A percentile compares a stretch with the other conserved stretches of the same genome.
Evolutionary conservation across 2,888 invertebrate species (phyloP).

Genomic region (Penaeus monodon): DNA sequence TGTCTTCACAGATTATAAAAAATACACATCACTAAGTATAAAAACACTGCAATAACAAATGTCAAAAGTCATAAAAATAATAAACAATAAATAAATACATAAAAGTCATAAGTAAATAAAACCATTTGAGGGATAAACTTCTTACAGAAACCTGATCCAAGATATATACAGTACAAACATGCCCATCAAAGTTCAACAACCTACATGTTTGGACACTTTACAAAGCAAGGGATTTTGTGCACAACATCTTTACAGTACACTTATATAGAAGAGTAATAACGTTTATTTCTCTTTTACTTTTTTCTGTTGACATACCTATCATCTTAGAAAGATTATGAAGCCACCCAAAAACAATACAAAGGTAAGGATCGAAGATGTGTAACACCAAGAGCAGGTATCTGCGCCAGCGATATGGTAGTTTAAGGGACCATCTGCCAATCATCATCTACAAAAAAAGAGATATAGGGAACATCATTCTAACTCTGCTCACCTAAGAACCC

Average conservation of each 20-base stretch:
- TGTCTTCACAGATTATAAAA: too few species aligned
- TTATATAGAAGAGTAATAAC: not conserved
- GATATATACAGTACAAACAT: too few species aligned
- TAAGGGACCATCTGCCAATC: constrained; percentile 52
- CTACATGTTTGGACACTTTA: too few species aligned
- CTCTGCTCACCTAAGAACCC: too few species aligned
- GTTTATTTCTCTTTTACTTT: not conserved
- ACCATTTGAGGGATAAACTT: too few species aligned
- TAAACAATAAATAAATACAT: too few species aligned
- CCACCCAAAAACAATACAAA: constrained; percentile 50
- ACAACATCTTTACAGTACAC: constrained; percentile 27
- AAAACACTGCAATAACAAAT: too few species aligned
- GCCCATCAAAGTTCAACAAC: too few species aligned
- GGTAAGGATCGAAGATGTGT: constrained; percentile 53
- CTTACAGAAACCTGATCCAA: too few species aligned
- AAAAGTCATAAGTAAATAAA: too few species aligned
- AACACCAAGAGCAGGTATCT: constrained; percentile 49
- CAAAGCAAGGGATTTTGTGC: constrained; percentile 1
- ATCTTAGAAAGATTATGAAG: constrained; percentile 48
- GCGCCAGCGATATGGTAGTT: constrained; percentile 50
- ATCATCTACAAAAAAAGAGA: constrained; percentile 54
- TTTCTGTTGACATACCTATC: constrained; percentile 44
- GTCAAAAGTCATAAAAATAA: too few species aligned
- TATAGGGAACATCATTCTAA: not conserved
- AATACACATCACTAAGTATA: too few species aligned